A percentile compares a stretch with the other conserved stretches of the same genome.
Conservation (phyloP, 2,888 invertebrate genomes). For the Cantharis flavilabris region DNA sequence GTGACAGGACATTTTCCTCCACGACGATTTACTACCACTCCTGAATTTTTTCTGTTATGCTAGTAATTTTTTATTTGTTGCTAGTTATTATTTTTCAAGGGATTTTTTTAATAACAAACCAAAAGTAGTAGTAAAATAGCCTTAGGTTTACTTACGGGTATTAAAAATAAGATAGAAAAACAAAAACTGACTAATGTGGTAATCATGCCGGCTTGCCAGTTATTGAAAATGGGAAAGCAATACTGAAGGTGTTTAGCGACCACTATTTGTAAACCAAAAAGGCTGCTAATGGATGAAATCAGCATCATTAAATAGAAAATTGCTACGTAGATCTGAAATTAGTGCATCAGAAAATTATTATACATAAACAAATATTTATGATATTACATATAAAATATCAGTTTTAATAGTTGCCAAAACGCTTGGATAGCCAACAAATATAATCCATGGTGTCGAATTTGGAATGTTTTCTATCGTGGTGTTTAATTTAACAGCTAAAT, state of each 20-base stretch:
- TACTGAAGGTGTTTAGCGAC: conserved; percentile 56
- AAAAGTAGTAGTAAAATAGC: too few relatives aligned
- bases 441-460: background rate
- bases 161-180: conserved; percentile 65
- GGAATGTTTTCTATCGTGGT: background rate
- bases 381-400: background rate
- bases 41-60: too few relatives aligned
- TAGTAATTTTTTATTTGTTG: too few relatives aligned
- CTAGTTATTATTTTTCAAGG: too few relatives aligned
- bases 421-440: background rate
- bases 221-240: conserved; percentile 53
- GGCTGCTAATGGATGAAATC: conserved; percentile 75
- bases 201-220: conserved; percentile 51
- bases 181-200: conserved; percentile 51
- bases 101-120: too few relatives aligned
- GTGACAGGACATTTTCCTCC: too few relatives aligned
- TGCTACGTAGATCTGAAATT: conserved; percentile 70
- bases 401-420: background rate
- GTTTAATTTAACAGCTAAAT: background rate
- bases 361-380: background rate
- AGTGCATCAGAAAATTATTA: background rate
- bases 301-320: conserved; percentile 85
- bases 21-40: too few relatives aligned
- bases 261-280: conserved; percentile 59
- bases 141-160: conserved; percentile 66